Base-by-base conservation (phyloP, 1,140 invertebrate genomes). In the Papilio polyxenes region DNA sequence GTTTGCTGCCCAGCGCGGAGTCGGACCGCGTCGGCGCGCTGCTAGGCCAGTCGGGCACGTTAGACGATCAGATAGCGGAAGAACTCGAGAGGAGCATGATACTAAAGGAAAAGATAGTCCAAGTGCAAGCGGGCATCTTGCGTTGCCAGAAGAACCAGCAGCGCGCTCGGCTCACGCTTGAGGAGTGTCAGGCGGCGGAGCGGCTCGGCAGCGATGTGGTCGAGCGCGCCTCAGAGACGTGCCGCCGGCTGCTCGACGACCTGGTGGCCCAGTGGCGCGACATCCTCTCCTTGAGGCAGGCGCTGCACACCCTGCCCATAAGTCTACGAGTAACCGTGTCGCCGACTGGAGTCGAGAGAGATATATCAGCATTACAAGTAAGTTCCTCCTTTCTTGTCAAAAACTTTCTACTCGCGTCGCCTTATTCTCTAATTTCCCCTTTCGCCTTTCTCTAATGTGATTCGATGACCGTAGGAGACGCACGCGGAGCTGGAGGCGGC, bases 1-100 rank as follows among this genome's bases (percentile, higher is more conserved):
- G 97, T 51, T 93, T 97, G 15, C 89, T 97, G 9, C 96, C 97
- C 0, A 95, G 96, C 0, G 95, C 95, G 0, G 97, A 98, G 86
- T 97, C 96, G 0, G 97, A 98, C 84, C 96, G 96, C 83, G 95
- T 98, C n/a, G 96, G 97, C 6, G 93, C 95, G 80, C 91, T 98
- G 0, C 90, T 98, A 13, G 95, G 96, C 0, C 95, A 96, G 31
- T 97, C 97, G 0, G 95, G 96, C 69, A 95, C 96, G 23, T 93
- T 98, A 6, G 96, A 97, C 83, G 95, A 96, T 51, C 95, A 96
- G 84, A 95, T 98, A 80, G 92, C 95, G 9, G 97, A 98, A 90
- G 97, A 98, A 90, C 89, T 97, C 1, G 97, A 98, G 87, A 95
- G 96, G 0, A 96, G 96, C 8, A 93, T 96, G 75, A 87, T 97